These are phyloP conservation scores for Ligdia adustata DNA, from an alignment of 2,888 invertebrate genomes.

Conservation along the genomic window DNA sequence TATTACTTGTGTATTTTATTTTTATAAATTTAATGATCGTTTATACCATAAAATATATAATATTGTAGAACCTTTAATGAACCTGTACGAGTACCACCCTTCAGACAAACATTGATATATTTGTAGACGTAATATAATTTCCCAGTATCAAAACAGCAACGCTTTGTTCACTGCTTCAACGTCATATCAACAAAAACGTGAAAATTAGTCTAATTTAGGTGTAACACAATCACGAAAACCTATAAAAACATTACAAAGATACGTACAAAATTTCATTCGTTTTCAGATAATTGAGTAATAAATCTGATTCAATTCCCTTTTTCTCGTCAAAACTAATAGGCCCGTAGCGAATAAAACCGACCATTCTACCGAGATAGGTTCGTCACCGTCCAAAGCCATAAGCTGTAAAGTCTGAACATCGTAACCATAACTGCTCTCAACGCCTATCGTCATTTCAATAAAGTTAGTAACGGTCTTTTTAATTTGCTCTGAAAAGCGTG, in stretches of 20 bases:
- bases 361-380: slow-evolving; percentile 11
- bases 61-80: too few relatives aligned
- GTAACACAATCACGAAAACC: not conserved
- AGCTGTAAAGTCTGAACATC: slow-evolving; percentile 20
- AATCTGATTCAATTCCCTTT: slow-evolving; percentile 6
- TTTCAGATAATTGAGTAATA: slow-evolving; percentile 1
- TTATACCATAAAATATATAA: too few relatives aligned
- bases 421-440: slow-evolving; percentile 21
- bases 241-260: not conserved
- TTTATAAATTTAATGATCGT: too few relatives aligned
- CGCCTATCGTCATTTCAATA: slow-evolving; percentile 29
- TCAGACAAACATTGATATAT: too few relatives aligned
- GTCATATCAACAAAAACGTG: too few relatives aligned
- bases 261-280: not conserved
- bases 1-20: too few relatives aligned
- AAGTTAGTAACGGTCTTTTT: slow-evolving; percentile 17
- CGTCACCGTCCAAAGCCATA: slow-evolving; percentile 1
- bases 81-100: too few relatives aligned
- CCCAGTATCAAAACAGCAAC: too few relatives aligned
- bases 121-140: too few relatives aligned
- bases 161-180: too few relatives aligned
- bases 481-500: slow-evolving; percentile 11
- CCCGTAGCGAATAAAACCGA: slow-evolving; percentile 13
- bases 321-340: slow-evolving; percentile 16
- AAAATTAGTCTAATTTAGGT: too few relatives aligned